These are phyloP conservation scores for Monopterus albus DNA, from an alignment of 2,113 vertebrate species.

Conservation along the genomic window DNA sequence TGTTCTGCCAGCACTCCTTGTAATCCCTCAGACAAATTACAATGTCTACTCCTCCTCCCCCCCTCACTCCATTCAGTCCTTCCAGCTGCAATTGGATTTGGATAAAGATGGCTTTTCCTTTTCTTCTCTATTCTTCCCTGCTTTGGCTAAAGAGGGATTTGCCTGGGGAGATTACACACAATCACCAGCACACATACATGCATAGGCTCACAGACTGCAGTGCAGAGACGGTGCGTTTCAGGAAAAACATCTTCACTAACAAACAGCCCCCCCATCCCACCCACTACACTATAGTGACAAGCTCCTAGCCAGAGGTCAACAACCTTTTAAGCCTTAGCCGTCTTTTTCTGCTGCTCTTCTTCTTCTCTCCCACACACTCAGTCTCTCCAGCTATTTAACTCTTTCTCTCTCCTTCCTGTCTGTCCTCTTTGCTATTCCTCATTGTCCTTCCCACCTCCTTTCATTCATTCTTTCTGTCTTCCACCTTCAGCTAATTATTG, in stretches of 20 bases:
- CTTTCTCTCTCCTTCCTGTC: not conserved
- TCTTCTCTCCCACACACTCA: conserved; percentile 49
- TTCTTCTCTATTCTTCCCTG: conserved; percentile 82
- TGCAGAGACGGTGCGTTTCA: conserved; percentile 61
- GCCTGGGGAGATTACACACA: conserved; percentile 81
- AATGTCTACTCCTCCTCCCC: conserved; percentile 75
- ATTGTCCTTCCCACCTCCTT: not conserved
- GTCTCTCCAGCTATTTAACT: conserved; percentile 25
- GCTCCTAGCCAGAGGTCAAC: conserved; percentile 73
- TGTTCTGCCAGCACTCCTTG: conserved; percentile 80
- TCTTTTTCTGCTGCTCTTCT: conserved; percentile 48
- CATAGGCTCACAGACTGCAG: conserved; percentile 32
- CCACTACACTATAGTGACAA: conserved; percentile 47
- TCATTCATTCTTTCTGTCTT: conserved; percentile 9
- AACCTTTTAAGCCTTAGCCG: conserved; percentile 58
- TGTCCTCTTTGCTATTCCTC: conserved; percentile 3
- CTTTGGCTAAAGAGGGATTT: conserved; percentile 84
- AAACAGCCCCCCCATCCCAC: conserved; percentile 30
- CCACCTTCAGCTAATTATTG: conserved; percentile 37
- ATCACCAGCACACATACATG: conserved; percentile 44
- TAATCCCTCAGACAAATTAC: conserved; percentile 87
- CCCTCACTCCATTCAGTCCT: conserved; percentile 65
- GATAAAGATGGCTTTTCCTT: conserved; percentile 85
- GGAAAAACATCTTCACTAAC: conserved; percentile 73
- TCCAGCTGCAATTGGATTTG: conserved; percentile 85